Percentiles rank a stretch among this genome's conserved stretches.
phyloP scores from a whole-genome alignment of 2,797 vertebrate species.

The Coilia nasus region DNA sequence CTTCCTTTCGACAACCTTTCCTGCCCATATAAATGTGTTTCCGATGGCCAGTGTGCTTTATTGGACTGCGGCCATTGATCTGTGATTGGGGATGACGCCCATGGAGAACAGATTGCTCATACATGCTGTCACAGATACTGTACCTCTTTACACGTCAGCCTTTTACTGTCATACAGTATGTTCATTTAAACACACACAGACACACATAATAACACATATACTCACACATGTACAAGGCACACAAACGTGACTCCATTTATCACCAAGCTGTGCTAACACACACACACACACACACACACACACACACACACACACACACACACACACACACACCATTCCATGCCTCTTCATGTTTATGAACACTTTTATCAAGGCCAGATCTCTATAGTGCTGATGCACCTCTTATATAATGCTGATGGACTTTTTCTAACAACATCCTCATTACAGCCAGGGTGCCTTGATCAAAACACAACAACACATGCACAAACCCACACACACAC shows the following conservation, averaged over 20 bases:
- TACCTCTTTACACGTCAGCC: neutral
- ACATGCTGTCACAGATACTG: neutral
- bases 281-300: neutral
- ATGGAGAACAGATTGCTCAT: neutral
- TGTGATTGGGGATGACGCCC: neutral
- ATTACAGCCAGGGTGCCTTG: slow-evolving; percentile 18
- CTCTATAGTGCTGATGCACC: slow-evolving; percentile 5
- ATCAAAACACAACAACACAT: neutral
- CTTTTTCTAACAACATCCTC: slow-evolving; percentile 5
- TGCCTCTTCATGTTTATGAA: neutral
- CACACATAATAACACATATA: neutral
- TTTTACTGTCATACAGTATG: neutral
- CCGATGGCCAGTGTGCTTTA: neutral
- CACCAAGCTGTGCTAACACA: neutral
- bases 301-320: slow-evolving; percentile 19
- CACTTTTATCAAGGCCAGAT: neutral
- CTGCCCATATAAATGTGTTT: neutral
- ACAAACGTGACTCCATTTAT: no score
- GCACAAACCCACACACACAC: neutral
- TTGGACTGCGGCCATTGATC: neutral
- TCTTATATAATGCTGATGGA: slow-evolving; percentile 20
- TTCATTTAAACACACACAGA: neutral
- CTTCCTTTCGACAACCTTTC: neutral
- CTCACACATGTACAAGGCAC: no score
- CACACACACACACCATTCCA: neutral